Base-by-base conservation (phyloP, 2,888 invertebrate species). In the Meta bourneti region DNA sequence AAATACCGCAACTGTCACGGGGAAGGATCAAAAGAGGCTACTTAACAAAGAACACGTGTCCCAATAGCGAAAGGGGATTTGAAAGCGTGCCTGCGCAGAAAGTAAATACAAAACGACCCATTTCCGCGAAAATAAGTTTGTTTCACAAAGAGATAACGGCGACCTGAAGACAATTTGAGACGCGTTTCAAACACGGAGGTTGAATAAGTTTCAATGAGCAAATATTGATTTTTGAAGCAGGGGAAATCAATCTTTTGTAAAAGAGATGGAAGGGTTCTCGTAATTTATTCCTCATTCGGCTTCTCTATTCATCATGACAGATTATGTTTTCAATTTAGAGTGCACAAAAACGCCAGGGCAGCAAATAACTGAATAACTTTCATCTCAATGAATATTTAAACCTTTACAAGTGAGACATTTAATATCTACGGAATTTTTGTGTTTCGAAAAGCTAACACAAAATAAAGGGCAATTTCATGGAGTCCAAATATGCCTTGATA, bases 61-160 rank as follows among this genome's bases (percentile, higher is more conserved):
- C 77, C 77, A n/a, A 74, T 49, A 79, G 79, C 52, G 19, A 52
- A 71, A 49, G 78, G 70, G 5, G 52, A 19, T 79, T 79, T 71
- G 49, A 69, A 16, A 69, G 16, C 13, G 11, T 19, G 49, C 13
- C n/a, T 85, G 9, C 34, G 7, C 49, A n/a, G 6, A 51, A 70
- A 70, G 78, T 54, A n/a, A 84, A 61, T 79, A 77, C 48, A 79
- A 86, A 70, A 69, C 54, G 69, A 49, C 70, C 77, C 78, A 77
- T 61, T 85, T 85, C 54, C 69, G 7, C 19, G 85, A 85, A 78
- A 86, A 86, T 71, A 86, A 86, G 77, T 86, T 86, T 51, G 78
- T 79, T 78, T 79, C 69, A 54, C 52, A 74, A 54, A 72, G 48
- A 34, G n/a, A 13, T 48, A 79, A 48, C 48, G 16, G 16, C n/a